These are phyloP conservation scores for Palythoa caribaeorum DNA, from an alignment of 92 coral and sea anemone genomes.

Conservation along the genomic window DNA sequence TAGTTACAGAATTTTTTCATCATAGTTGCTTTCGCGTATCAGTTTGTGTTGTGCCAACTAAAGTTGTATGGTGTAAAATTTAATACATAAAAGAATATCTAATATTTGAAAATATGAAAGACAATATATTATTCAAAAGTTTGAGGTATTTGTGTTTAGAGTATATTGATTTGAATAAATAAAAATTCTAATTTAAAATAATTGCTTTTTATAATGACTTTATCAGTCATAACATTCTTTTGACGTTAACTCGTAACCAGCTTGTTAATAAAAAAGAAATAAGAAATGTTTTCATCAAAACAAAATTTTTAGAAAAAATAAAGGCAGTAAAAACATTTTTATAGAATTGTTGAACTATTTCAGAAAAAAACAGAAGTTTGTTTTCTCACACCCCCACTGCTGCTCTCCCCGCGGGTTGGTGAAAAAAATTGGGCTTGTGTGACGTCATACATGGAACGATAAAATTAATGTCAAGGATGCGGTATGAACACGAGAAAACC, in stretches of 20 bases:
- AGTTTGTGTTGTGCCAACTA: too few species aligned
- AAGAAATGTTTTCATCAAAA: background rate
- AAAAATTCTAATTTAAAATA: too few species aligned
- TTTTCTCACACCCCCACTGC: conserved; percentile 33
- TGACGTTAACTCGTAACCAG: background rate
- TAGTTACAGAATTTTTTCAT: too few species aligned
- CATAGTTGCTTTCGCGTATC: too few species aligned
- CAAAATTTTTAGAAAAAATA: background rate
- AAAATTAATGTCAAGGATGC: background rate
- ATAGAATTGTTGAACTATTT: background rate
- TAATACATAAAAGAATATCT: too few species aligned
- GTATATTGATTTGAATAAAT: too few species aligned
- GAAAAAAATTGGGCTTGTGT: background rate
- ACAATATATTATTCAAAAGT: too few species aligned
- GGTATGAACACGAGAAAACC: background rate
- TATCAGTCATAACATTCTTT: background rate
- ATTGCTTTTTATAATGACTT: background rate
- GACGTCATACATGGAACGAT: conserved; percentile 41
- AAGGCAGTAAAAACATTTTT: background rate
- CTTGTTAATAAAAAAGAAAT: background rate
- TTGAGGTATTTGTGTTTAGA: too few species aligned
- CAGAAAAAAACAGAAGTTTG: background rate
- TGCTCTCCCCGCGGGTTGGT: background rate
- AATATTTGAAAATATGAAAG: too few species aligned
- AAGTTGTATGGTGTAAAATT: too few species aligned